Percentiles rank a stretch among this genome's conserved stretches.
Evolutionary conservation across 2,797 vertebrate genomes (phyloP).

Genomic region (Furcifer pardalis): DNA sequence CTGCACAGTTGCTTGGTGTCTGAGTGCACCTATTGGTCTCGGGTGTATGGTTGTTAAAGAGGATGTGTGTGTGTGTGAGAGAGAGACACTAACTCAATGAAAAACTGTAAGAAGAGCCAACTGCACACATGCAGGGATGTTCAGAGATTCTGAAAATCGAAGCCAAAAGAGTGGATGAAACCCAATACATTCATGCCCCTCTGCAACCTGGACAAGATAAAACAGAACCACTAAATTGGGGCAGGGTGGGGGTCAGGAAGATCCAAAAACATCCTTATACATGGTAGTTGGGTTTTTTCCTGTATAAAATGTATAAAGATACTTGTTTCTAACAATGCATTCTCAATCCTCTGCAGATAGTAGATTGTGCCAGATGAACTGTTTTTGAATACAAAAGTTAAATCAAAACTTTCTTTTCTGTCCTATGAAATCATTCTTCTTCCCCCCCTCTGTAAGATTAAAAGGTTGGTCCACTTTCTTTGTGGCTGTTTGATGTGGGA

Average conservation of each 20-base stretch:
- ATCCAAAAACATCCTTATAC: background rate
- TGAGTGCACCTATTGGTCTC: background rate
- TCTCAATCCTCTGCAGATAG: slow-evolving; percentile 75
- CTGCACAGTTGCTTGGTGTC: background rate
- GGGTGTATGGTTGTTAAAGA: background rate
- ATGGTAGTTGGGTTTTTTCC: slow-evolving; percentile 14
- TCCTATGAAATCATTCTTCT: slow-evolving; percentile 67
- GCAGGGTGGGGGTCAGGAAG: background rate
- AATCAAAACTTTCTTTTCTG: slow-evolving; percentile 64
- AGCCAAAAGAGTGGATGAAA: slow-evolving; percentile 9
- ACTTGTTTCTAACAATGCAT: slow-evolving; percentile 72
- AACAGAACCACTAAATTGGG: background rate
- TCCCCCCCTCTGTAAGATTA: slow-evolving; percentile 71
- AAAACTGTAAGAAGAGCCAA: slow-evolving; percentile 7
- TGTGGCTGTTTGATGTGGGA: slow-evolving; percentile 77
- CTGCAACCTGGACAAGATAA: background rate
- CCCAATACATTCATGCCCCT: background rate
- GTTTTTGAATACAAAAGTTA: slow-evolving; percentile 65
- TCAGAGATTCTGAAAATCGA: background rate
- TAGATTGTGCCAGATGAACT: slow-evolving; percentile 57
- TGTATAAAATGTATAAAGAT: slow-evolving; percentile 77
- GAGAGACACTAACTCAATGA: background rate
- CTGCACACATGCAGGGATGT: background rate
- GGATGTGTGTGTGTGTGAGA: too few species aligned
- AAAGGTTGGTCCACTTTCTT: slow-evolving; percentile 77